Evolutionary conservation across 2,888 invertebrate genomes (phyloP).

Genomic region (Lysandra bellargus): DNA sequence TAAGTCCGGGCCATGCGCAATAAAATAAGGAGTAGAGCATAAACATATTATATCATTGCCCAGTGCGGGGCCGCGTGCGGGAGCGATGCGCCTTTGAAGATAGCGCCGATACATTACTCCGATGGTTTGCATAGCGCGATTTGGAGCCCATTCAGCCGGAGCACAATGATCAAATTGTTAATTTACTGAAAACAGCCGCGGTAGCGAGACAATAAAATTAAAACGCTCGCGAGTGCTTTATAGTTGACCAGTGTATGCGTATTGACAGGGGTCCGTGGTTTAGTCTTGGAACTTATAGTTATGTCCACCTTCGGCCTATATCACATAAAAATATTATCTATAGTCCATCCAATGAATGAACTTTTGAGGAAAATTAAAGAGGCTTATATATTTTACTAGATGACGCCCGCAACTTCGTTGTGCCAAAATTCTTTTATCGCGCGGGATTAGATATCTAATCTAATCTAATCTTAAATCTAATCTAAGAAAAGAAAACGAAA

Average conservation of each 20-base stretch:
- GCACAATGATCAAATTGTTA: conserved; percentile 41
- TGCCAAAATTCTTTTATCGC: no score
- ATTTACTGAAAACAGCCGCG: conserved; percentile 29
- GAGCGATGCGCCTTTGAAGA: conserved; percentile 73
- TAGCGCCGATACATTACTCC: conserved; percentile 73
- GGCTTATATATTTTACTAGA: no score
- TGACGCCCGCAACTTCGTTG: no score
- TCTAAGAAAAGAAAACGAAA: no score
- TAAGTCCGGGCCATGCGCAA: neutral
- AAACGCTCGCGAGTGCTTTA: conserved; percentile 22
- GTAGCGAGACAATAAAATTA: conserved; percentile 13
- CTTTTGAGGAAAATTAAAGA: no score
- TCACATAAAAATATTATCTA: no score
- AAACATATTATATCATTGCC: conserved; percentile 13
- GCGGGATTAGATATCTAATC: no score
- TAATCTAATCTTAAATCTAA: no score
- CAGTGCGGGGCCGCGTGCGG: conserved; percentile 44
- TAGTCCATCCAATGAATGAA: no score
- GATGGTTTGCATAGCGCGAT: conserved; percentile 60
- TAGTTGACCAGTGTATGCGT: neutral
- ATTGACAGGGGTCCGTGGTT: neutral
- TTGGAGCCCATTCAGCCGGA: conserved; percentile 43
- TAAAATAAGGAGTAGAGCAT: conserved; percentile 1
- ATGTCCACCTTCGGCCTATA: no score
- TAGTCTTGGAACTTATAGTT: neutral